Evolutionary conservation across 2,888 invertebrate genomes (phyloP).

Genomic region (Lithodes maja): DNA sequence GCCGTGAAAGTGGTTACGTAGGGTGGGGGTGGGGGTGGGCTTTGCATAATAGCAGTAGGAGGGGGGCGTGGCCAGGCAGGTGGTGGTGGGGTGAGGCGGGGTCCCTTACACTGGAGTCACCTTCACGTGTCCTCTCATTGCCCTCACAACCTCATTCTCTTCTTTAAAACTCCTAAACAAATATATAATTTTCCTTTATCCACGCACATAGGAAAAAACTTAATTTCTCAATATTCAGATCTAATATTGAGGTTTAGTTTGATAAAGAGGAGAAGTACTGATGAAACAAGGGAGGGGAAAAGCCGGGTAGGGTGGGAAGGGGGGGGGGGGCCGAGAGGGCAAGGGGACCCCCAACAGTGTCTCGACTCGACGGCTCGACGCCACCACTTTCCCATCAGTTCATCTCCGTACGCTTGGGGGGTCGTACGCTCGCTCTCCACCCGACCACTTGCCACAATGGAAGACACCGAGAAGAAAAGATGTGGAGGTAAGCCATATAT

Average conservation of each 20-base stretch:
- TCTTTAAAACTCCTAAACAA: too few species aligned
- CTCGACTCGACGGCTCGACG: neutral
- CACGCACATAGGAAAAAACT: too few species aligned
- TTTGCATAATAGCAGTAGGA: neutral
- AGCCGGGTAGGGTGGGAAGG: constrained; percentile 1
- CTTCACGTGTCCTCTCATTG: constrained; percentile 28
- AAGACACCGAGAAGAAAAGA: constrained; percentile 5
- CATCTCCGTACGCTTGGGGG: neutral
- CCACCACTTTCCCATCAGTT: constrained; percentile 2
- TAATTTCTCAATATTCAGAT: too few species aligned
- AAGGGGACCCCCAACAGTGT: neutral
- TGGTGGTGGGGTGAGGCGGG: neutral
- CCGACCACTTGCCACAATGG: neutral
- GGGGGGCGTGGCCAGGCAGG: neutral
- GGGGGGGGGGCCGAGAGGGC: neutral
- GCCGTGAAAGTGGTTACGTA: too few species aligned
- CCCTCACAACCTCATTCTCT: neutral
- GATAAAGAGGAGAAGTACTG: neutral
- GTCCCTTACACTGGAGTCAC: constrained; percentile 21
- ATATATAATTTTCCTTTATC: too few species aligned
- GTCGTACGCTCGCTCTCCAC: neutral
- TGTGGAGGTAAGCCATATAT: constrained; percentile 17
- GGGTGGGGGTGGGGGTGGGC: too few species aligned
- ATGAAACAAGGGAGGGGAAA: neutral
- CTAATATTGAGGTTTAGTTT: neutral